Percentiles rank a stretch among this genome's conserved stretches.
Conservation (phyloP, 1,140 invertebrate species). For the Rhagoletis zephyria region DNA sequence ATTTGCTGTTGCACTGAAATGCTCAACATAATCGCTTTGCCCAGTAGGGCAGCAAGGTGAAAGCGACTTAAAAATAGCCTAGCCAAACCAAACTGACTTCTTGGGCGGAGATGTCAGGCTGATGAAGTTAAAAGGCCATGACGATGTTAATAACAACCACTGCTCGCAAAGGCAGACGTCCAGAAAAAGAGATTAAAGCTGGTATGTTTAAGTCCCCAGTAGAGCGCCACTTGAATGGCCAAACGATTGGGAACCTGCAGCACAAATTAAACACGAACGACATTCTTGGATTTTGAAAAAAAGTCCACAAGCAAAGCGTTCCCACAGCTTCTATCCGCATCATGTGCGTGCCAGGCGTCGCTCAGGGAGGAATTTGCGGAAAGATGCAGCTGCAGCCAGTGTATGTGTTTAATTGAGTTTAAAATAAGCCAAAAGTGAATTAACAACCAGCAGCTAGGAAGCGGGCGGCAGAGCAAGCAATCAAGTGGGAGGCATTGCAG, state of each 20-base stretch:
- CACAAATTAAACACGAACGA: no score
- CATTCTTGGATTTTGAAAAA: no score
- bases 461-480: not conserved
- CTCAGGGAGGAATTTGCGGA: not conserved
- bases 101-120: not conserved
- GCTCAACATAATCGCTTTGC: not conserved
- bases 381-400: not conserved
- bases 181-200: no score
- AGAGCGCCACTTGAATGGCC: no score
- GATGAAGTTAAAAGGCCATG: not conserved
- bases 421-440: slow-evolving; percentile 10
- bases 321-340: no score
- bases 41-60: not conserved
- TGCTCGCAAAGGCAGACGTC: not conserved
- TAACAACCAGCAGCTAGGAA: not conserved
- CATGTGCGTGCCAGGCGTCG: no score
- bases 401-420: slow-evolving; percentile 31
- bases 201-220: no score
- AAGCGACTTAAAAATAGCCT: not conserved
- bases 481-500: no score
- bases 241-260: no score
- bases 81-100: not conserved
- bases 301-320: no score
- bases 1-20: not conserved
- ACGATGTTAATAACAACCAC: not conserved